phyloP scores from a whole-genome alignment of 2,113 vertebrate species.

The Microcebus murinus region DNA sequence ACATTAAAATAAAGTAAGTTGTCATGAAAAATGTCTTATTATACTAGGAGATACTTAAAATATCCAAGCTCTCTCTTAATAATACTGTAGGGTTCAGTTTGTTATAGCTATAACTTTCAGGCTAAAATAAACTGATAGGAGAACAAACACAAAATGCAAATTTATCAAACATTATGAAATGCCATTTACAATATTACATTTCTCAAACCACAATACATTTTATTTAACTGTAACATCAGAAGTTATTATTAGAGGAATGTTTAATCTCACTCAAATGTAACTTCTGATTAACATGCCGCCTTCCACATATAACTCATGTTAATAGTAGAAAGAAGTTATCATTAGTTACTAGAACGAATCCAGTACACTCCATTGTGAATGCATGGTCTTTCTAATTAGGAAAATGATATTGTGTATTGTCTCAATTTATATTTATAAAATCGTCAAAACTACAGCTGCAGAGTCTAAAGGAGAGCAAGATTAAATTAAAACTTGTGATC shows the following conservation, averaged over 20 bases:
- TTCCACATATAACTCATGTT: not conserved
- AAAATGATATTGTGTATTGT: not conserved
- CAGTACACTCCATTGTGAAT: not conserved
- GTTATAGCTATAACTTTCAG: not conserved
- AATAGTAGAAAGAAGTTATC: not conserved
- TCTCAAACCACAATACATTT: not conserved
- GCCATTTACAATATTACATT: not conserved
- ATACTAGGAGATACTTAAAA: constrained; percentile 44
- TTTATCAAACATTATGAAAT: not conserved
- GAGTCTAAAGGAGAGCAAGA: not conserved
- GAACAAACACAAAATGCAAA: constrained; percentile 28
- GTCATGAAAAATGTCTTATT: constrained; percentile 15
- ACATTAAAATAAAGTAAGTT: constrained; percentile 24
- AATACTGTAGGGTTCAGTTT: constrained; percentile 37
- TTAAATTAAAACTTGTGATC: not conserved
- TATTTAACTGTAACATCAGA: not conserved
- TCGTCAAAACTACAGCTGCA: not conserved
- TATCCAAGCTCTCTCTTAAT: not conserved
- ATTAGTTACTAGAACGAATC: not conserved
- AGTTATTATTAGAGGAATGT: not conserved
- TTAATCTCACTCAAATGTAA: not conserved
- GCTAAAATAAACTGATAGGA: not conserved
- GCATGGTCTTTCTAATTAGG: not conserved
- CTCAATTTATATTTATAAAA: not conserved
- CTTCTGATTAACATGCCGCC: not conserved